A percentile compares a stretch with the other conserved stretches of the same genome.
Evolutionary conservation across 2,113 vertebrate species (phyloP).

Genomic region (Lycocorax pyrrhopterus): DNA sequence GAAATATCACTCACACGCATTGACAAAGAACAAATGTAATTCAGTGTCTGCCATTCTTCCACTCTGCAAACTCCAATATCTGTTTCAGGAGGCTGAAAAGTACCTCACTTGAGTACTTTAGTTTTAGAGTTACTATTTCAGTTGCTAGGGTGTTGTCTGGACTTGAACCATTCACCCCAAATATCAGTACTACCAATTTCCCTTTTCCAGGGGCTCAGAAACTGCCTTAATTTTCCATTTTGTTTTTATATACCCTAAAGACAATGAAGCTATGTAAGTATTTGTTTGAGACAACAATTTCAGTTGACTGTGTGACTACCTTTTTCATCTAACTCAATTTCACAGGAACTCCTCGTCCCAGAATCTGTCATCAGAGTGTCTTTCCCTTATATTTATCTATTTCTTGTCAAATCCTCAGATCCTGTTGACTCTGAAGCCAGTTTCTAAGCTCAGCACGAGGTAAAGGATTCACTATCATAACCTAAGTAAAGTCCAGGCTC

Average conservation of each 20-base stretch:
- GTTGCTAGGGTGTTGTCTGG: background rate
- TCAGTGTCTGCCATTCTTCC: background rate
- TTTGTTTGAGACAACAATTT: background rate
- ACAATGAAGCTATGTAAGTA: background rate
- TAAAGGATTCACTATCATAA: background rate
- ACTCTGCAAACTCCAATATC: background rate
- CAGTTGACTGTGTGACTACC: background rate
- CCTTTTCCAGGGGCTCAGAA: background rate
- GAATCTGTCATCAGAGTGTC: background rate
- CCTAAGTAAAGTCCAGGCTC: background rate
- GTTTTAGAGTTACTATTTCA: background rate
- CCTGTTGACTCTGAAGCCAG: background rate
- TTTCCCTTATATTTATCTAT: background rate
- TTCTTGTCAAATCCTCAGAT: background rate
- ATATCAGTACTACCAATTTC: background rate
- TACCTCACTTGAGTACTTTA: background rate
- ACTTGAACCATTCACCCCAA: background rate
- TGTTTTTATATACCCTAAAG: background rate
- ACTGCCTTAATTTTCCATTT: background rate
- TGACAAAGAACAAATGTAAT: background rate
- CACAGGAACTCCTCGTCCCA: background rate
- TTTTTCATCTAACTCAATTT: background rate
- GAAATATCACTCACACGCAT: background rate
- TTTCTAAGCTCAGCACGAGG: background rate
- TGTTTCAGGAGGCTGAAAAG: background rate